Conservation (phyloP, 1,140 invertebrate species). For the Tetramorium simillimum region DNA sequence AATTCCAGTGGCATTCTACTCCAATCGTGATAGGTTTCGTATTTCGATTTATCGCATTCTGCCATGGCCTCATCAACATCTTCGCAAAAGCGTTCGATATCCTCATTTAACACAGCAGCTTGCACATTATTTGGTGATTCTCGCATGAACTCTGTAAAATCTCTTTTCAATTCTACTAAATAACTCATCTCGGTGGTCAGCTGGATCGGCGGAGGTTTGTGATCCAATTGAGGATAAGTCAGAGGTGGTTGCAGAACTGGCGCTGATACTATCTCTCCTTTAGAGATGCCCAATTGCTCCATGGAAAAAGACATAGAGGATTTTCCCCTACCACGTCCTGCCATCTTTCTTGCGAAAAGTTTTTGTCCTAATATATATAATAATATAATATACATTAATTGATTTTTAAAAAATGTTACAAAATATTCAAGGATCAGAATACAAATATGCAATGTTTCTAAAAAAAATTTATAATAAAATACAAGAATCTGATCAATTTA, state of each 20-base stretch:
- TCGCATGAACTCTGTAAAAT: conserved; percentile 86
- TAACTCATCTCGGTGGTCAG: conserved; percentile 85
- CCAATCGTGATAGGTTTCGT: conserved; percentile 86
- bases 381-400: not conserved
- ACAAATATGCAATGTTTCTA: not conserved
- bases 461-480: not conserved
- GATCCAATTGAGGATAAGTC: conserved; percentile 88
- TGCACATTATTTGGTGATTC: conserved; percentile 85
- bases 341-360: conserved; percentile 71
- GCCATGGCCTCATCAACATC: conserved; percentile 85
- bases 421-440: not conserved
- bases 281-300: conserved; percentile 88
- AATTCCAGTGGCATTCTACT: conserved; percentile 86
- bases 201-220: conserved; percentile 87
- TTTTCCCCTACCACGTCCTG: conserved; percentile 85
- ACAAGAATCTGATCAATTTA: not conserved
- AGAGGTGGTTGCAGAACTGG: conserved; percentile 89
- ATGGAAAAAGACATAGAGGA: conserved; percentile 87
- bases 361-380: not conserved
- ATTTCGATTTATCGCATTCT: conserved; percentile 77
- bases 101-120: conserved; percentile 85
- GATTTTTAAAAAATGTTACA: not conserved
- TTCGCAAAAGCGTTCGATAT: conserved; percentile 89
- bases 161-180: conserved; percentile 87
- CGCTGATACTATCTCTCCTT: conserved; percentile 87